phyloP scores from a whole-genome alignment of 1,140 invertebrate species.

The Drosophila rhopaloa region DNA sequence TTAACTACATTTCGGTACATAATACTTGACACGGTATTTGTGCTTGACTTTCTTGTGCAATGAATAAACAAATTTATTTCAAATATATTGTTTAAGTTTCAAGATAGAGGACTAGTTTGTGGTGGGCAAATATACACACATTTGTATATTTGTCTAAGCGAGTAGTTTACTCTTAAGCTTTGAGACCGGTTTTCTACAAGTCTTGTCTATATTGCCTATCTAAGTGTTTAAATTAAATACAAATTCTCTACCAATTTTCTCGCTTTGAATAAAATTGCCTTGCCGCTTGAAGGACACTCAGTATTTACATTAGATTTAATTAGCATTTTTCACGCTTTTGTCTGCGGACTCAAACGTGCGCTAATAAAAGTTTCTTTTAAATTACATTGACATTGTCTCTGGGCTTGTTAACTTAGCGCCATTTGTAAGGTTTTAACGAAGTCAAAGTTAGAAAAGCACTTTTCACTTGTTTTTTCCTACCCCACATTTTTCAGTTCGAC shows the following conservation, averaged over 20 bases:
- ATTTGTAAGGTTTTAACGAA: conserved; percentile 56
- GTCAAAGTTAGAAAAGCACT: conserved; percentile 48
- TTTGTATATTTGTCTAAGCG: too few species aligned
- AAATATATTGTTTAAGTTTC: too few species aligned
- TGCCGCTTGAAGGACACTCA: conserved; percentile 16
- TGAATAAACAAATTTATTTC: too few species aligned
- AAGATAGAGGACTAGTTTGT: too few species aligned
- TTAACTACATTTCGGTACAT: neutral
- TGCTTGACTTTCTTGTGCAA: too few species aligned
- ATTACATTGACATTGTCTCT: conserved; percentile 47
- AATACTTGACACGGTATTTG: neutral
- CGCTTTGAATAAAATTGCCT: neutral
- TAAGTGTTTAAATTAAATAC: conserved; percentile 15
- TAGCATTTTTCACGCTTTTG: conserved; percentile 60
- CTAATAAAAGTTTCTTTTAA: conserved; percentile 58
- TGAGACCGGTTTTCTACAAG: too few species aligned
- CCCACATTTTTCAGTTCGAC: conserved; percentile 18
- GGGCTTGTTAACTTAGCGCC: conserved; percentile 44
- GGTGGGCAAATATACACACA: too few species aligned
- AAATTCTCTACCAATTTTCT: conserved; percentile 4
- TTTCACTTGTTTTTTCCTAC: conserved; percentile 49
- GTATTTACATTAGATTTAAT: conserved; percentile 72
- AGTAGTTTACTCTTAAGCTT: too few species aligned
- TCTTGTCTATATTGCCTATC: neutral
- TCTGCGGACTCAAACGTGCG: conserved; percentile 29